These are phyloP conservation scores for Drosophila neutralis DNA, from an alignment of 2,888 invertebrate species.

Conservation along the genomic window DNA sequence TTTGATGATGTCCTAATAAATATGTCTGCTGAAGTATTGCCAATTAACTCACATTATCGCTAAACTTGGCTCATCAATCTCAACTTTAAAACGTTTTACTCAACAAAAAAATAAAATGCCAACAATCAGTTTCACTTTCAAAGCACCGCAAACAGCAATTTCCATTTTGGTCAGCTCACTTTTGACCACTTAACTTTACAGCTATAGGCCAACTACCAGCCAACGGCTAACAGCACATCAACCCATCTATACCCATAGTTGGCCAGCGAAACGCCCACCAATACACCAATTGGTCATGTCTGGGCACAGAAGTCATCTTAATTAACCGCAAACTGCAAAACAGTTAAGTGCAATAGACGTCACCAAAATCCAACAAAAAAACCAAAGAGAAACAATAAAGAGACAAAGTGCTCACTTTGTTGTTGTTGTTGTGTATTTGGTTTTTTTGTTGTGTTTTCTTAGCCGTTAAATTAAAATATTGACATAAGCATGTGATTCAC, in stretches of 20 bases:
- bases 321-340: conserved; percentile 70
- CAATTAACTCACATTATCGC: conserved; percentile 9
- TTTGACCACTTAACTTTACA: conserved; percentile 47
- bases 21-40: not conserved
- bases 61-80: conserved; percentile 17
- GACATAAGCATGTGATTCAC: conserved; percentile 66
- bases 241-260: conserved; percentile 5
- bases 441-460: conserved; percentile 49
- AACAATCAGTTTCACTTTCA: conserved; percentile 59
- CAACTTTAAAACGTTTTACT: not conserved
- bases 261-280: conserved; percentile 33
- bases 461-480: conserved; percentile 77
- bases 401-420: conserved; percentile 65
- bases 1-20: not conserved
- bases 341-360: conserved; percentile 68
- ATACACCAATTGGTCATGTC: conserved; percentile 47
- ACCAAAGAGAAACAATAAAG: conserved; percentile 30
- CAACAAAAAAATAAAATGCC: conserved; percentile 1
- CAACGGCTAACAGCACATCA: conserved; percentile 15
- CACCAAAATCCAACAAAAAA: conserved; percentile 39
- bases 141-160: conserved; percentile 47
- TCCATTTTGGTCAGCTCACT: conserved; percentile 24
- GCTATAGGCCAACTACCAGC: conserved; percentile 10
- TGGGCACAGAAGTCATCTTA: conserved; percentile 72
- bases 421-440: conserved; percentile 29